Percentiles rank a stretch among this genome's conserved stretches.
Conservation (phyloP, 2,797 vertebrate genomes). For the Brachyrhaphis roseni region DNA sequence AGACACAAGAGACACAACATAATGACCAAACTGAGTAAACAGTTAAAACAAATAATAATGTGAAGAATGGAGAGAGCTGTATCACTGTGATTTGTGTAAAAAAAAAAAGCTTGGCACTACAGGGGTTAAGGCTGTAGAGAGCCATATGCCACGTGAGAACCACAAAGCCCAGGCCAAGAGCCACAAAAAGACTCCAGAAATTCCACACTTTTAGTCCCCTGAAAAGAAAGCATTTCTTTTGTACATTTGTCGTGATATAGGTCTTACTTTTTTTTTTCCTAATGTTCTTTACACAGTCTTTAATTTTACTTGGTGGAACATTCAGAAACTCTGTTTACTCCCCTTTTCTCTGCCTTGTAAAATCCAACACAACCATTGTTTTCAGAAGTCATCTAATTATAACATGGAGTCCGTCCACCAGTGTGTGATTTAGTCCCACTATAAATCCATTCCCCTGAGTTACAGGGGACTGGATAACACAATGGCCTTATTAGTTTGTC, state of each 20-base stretch:
- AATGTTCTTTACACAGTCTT: no score
- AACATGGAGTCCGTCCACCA: not conserved
- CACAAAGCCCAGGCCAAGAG: no score
- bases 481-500: not conserved
- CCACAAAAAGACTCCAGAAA: no score
- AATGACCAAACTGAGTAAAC: not conserved
- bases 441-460: not conserved
- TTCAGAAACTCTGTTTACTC: not conserved
- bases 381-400: not conserved
- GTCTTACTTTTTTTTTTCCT: no score
- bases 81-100: not conserved
- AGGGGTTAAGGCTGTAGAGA: no score
- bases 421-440: not conserved
- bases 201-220: no score
- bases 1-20: not conserved
- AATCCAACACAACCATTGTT: not conserved
- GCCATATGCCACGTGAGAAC: no score
- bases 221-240: no score
- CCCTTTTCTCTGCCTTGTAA: not conserved
- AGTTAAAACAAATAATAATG: not conserved
- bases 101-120: no score
- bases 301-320: no score
- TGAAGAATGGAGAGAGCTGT: not conserved
- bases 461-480: no score
- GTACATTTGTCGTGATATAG: no score